Conservation (phyloP, 2,113 vertebrate species). For the Syrrhaptes paradoxus region DNA sequence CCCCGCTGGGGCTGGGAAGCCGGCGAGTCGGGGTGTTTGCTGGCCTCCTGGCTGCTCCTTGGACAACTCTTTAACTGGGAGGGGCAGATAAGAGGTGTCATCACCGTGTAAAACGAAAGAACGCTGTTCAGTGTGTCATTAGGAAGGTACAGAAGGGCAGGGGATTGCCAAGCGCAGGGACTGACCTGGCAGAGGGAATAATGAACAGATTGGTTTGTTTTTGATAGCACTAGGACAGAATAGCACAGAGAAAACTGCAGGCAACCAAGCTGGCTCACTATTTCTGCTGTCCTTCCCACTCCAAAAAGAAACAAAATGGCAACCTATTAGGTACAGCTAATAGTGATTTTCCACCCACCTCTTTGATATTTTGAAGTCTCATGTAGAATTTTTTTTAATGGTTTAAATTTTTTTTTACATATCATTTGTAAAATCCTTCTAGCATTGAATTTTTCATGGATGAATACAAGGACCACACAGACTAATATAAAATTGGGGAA, state of each 20-base stretch:
- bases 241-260: background rate
- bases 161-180: background rate
- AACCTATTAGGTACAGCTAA: background rate
- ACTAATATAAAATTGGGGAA: background rate
- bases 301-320: background rate
- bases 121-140: accelerated
- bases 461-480: background rate
- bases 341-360: background rate
- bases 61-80: background rate
- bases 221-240: background rate
- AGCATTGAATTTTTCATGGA: background rate
- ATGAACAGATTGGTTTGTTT: background rate
- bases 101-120: accelerated
- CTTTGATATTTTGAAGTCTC: background rate
- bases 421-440: background rate
- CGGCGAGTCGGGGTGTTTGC: background rate
- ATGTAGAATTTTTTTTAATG: background rate
- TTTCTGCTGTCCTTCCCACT: background rate
- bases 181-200: background rate
- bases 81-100: background rate
- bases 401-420: too few species aligned
- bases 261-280: background rate
- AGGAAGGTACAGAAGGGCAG: background rate
- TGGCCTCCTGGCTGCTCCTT: background rate
- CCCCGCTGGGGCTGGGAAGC: background rate